Base-by-base conservation (phyloP, 2,888 invertebrate genomes). In the Drosophila testacea region DNA sequence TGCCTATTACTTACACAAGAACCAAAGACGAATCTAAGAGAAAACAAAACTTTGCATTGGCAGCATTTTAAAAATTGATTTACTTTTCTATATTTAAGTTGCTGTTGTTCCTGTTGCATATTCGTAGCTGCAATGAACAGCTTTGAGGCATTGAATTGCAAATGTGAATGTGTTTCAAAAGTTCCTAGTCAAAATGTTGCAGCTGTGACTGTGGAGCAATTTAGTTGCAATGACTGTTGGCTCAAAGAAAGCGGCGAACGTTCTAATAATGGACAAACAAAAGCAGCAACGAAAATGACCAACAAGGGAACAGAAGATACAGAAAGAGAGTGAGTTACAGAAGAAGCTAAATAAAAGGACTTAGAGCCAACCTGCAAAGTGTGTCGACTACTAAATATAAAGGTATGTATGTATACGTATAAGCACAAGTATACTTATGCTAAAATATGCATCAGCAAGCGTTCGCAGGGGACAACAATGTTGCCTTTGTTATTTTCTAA, bases 1-100 rank as follows among this genome's bases (percentile, higher is more conserved):
- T 90, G 79, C 81, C 81, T 82, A 87, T 81, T 83, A 79, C 73
- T 73, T 86, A 83, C 79, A 85, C 65, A 69, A 61, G 51, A 69
- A 69, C 13, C 44, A 38, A 54, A 56, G 50, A 51, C 27, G 50
- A 57, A 70, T 62, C 39, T 39, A 57, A 22, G 30, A 28, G 64
- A 76, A 71, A 6, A 42, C 11, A 27, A 69, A 61, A 63, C 42
- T 48, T 72, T 62, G 41, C 60, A 66, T 56, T 59, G 67, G 63
- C 77, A 75, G 73, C 62, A 42, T 66, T 32, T 55, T 42, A 55
- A 55, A 38, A 57, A 32, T 47, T 22, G 42, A n/a, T 34, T 28
- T 55, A 28, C 39, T 50, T 47, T 54, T 47, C 6, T 39, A 11
- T 9, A 10, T 39, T 47, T n/a, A 48, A 47, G 42, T 51, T 34